phyloP scores from a whole-genome alignment of 1,140 invertebrate genomes.

The Streblospio benedicti region DNA sequence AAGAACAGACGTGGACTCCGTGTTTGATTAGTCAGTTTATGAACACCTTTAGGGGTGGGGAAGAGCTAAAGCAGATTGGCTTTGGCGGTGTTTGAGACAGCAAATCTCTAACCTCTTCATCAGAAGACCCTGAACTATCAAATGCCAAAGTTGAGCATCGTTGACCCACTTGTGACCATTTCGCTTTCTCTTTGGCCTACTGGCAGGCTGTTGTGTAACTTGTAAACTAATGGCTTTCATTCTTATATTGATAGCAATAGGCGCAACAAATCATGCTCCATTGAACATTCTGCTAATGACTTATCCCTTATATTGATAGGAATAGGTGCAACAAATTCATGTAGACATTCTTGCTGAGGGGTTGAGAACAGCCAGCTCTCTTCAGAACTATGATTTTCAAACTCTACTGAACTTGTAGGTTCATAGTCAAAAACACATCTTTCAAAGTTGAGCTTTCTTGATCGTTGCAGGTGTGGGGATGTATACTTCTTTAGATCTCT shows the following conservation, averaged over 20 bases:
- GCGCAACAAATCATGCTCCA: too few relatives aligned
- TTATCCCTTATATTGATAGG: too few relatives aligned
- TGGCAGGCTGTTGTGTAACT: too few relatives aligned
- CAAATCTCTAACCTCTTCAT: slow-evolving; percentile 61
- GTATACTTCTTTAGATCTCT: not conserved
- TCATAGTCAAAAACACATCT: slow-evolving; percentile 48
- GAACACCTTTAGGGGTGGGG: slow-evolving; percentile 76
- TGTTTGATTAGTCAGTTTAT: slow-evolving; percentile 60
- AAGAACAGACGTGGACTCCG: slow-evolving; percentile 64
- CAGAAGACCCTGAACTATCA: slow-evolving; percentile 54
- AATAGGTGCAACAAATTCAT: too few relatives aligned
- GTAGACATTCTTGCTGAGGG: slow-evolving; percentile 52
- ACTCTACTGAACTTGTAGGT: slow-evolving; percentile 82
- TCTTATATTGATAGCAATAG: too few relatives aligned
- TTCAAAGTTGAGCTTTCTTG: slow-evolving; percentile 26
- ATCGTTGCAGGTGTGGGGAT: not conserved
- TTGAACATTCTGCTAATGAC: too few relatives aligned
- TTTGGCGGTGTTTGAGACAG: slow-evolving; percentile 55
- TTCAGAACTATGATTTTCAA: slow-evolving; percentile 79
- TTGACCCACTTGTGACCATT: slow-evolving; percentile 63
- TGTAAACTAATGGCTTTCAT: too few relatives aligned
- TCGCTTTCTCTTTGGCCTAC: too few relatives aligned
- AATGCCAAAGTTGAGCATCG: slow-evolving; percentile 35
- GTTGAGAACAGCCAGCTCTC: slow-evolving; percentile 80
- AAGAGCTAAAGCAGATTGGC: slow-evolving; percentile 78